A percentile compares a stretch with the other conserved stretches of the same genome.
Conservation (phyloP, 2,113 vertebrate species). For the Crotalus viridis region DNA sequence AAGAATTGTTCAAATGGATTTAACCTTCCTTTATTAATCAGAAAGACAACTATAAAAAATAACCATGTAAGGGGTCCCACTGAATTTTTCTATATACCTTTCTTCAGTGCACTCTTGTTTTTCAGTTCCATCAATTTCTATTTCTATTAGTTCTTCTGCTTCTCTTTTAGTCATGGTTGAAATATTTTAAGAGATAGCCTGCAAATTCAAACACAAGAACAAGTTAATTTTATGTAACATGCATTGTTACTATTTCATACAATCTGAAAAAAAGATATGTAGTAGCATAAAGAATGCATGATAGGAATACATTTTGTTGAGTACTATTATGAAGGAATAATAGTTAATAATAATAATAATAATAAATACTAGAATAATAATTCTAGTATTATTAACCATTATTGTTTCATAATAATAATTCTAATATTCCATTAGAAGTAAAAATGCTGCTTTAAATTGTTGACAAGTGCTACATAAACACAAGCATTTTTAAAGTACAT, state of each 20-base stretch:
- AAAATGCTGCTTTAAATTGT: not conserved
- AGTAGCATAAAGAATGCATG: not conserved
- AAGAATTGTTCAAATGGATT: not conserved
- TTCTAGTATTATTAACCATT: not conserved
- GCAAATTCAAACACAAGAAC: slow-evolving; percentile 45
- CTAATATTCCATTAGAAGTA: not conserved
- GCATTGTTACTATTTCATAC: not conserved
- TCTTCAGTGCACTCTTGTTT: slow-evolving; percentile 95
- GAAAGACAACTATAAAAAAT: not conserved
- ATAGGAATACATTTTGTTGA: not conserved
- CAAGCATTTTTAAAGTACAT: not conserved
- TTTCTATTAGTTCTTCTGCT: slow-evolving; percentile 96
- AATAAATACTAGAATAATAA: not conserved
- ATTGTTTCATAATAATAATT: too few relatives aligned
- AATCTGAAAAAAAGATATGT: not conserved
- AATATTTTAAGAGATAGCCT: slow-evolving; percentile 57
- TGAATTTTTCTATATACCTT: slow-evolving; percentile 73
- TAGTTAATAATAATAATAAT: not conserved
- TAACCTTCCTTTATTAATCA: not conserved
- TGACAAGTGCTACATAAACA: not conserved
- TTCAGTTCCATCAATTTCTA: slow-evolving; percentile 95
- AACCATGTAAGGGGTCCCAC: not conserved
- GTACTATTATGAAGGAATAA: not conserved
- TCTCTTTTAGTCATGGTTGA: slow-evolving; percentile 94
- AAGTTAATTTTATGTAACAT: not conserved